A percentile compares a stretch with the other conserved stretches of the same genome.
Conservation (phyloP, 2,113 vertebrate genomes). For the Rhinichthys klamathensis region DNA sequence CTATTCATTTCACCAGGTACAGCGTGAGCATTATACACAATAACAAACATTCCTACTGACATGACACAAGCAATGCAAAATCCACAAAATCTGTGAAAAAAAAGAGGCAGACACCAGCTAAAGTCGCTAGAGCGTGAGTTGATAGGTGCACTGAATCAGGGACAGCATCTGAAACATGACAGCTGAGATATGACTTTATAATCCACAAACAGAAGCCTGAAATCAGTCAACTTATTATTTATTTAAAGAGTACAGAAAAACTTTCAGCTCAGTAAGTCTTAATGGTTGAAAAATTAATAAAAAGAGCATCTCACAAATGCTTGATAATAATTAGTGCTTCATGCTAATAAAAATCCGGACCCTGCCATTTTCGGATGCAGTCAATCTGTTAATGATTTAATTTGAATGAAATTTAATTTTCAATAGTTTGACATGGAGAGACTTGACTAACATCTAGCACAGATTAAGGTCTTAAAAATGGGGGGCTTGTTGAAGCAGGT, state of each 20-base stretch:
- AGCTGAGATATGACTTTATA: constrained; percentile 15
- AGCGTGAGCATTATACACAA: constrained; percentile 48
- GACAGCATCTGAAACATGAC: constrained; percentile 10
- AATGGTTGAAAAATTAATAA: not conserved
- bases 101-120: not conserved
- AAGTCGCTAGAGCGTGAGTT: constrained; percentile 14
- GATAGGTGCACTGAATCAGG: constrained; percentile 27
- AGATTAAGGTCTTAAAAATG: not conserved
- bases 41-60: constrained; percentile 53
- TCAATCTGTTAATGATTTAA: not conserved
- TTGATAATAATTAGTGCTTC: not conserved
- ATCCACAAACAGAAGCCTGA: constrained; percentile 5
- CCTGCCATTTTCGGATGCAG: not conserved
- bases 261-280: not conserved
- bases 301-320: not conserved
- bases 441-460: not conserved
- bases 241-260: not conserved
- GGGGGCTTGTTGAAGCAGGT: constrained; percentile 34
- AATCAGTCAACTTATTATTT: not conserved
- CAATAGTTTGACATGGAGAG: not conserved
- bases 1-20: constrained; percentile 44
- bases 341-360: not conserved
- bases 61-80: constrained; percentile 42
- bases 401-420: not conserved
- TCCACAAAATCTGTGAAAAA: constrained; percentile 46